phyloP scores from a whole-genome alignment of 2,113 vertebrate genomes.

The Onychostoma macrolepis region DNA sequence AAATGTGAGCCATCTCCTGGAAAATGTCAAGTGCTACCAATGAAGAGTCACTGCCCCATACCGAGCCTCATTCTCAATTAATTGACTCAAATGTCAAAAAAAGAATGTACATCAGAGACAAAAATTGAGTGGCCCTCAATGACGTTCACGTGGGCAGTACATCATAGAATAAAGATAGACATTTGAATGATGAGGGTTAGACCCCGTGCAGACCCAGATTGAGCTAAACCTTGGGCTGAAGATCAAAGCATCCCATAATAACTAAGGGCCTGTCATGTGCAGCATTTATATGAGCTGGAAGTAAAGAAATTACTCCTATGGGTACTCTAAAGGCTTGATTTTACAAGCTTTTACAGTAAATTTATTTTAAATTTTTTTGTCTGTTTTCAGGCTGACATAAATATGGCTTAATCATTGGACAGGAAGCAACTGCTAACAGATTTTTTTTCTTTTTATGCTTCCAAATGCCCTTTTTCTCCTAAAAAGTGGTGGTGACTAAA shows the following conservation, averaged over 20 bases:
- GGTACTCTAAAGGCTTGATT: neutral
- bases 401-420: neutral
- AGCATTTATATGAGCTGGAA: neutral
- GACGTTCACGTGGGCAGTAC: constrained; percentile 42
- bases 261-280: neutral
- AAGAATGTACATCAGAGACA: constrained; percentile 50
- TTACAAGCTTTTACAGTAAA: neutral
- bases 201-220: neutral
- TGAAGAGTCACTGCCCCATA: constrained; percentile 45
- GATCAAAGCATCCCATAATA: constrained; percentile 57
- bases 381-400: neutral
- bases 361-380: neutral
- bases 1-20: constrained; percentile 51
- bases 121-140: constrained; percentile 40
- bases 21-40: constrained; percentile 57
- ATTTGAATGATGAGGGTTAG: constrained; percentile 11
- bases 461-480: neutral
- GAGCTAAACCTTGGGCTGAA: constrained; percentile 40
- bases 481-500: neutral
- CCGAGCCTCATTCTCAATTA: constrained; percentile 53
- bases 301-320: neutral
- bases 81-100: constrained; percentile 61
- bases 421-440: neutral
- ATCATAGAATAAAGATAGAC: constrained; percentile 40
- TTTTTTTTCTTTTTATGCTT: neutral